A percentile compares a stretch with the other conserved stretches of the same genome.
phyloP scores from a whole-genome alignment of 2,888 invertebrate species.

The Eulithis prunata region DNA sequence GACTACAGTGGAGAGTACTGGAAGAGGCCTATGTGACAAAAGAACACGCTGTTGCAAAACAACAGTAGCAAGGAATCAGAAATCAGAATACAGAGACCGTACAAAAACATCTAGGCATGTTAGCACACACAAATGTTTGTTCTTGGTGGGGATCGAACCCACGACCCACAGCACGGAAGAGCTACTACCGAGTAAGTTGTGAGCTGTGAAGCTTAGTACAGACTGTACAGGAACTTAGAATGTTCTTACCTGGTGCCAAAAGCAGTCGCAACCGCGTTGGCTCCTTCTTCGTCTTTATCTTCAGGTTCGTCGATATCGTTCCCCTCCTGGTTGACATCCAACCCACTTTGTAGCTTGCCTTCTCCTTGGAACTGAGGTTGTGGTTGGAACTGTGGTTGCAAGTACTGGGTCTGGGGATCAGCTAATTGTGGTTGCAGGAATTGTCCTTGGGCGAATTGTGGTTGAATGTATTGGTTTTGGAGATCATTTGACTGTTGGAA shows the following conservation, averaged over 20 bases:
- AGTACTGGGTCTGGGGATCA: conserved; percentile 25
- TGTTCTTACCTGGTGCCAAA: conserved; percentile 70
- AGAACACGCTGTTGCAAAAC: too few species aligned
- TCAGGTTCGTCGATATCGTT: conserved; percentile 65
- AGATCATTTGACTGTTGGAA: conserved; percentile 23
- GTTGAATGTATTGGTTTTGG: conserved; percentile 32
- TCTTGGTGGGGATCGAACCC: too few species aligned
- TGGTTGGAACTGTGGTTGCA: conserved; percentile 39
- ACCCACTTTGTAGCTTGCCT: conserved; percentile 66
- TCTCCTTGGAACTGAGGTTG: conserved; percentile 50
- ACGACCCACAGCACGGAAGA: too few species aligned
- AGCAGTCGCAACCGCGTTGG: conserved; percentile 74
- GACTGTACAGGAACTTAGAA: too few species aligned
- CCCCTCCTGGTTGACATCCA: conserved; percentile 70
- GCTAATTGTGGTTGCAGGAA: conserved; percentile 35
- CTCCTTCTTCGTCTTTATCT: conserved; percentile 55
- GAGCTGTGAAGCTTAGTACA: too few species aligned
- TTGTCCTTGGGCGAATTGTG: conserved; percentile 19
- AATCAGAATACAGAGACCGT: too few species aligned
- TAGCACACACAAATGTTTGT: too few species aligned
- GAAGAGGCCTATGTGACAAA: too few species aligned
- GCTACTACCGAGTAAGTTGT: too few species aligned
- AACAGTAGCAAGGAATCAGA: too few species aligned
- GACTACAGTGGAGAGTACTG: too few species aligned
- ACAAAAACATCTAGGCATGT: too few species aligned